A percentile compares a stretch with the other conserved stretches of the same genome.
Conservation (phyloP, 2,113 vertebrate species). For the Siphamia tubifer region DNA sequence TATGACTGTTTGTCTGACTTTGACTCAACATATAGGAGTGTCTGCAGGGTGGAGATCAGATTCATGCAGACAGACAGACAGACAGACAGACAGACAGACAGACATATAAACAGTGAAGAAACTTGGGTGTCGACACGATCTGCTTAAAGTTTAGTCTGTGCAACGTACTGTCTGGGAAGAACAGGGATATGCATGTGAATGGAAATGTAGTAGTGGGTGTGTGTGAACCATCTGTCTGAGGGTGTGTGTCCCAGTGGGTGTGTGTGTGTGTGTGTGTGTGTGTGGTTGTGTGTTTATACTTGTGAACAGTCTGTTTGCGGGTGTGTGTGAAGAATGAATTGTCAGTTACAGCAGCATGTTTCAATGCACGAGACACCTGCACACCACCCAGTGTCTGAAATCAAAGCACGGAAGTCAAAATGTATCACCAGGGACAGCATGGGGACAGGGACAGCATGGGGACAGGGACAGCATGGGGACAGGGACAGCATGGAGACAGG, state of each 20-base stretch:
- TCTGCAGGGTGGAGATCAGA: constrained; percentile 39
- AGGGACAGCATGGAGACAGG: not conserved
- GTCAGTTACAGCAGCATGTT: constrained; percentile 40
- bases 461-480: not conserved
- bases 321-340: constrained; percentile 57
- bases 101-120: not conserved
- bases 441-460: not conserved
- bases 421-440: not conserved
- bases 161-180: constrained; percentile 16
- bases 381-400: constrained; percentile 8
- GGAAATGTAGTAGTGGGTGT: constrained; percentile 51
- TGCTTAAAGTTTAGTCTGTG: not conserved
- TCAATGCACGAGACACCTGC: constrained; percentile 39
- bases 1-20: constrained; percentile 45
- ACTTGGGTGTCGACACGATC: not conserved
- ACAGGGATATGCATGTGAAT: constrained; percentile 32
- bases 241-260: constrained; percentile 14
- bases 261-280: constrained; percentile 37
- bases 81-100: constrained; percentile 30
- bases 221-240: constrained; percentile 60
- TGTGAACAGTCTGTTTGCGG: constrained; percentile 61
- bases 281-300: constrained; percentile 37
- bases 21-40: constrained; percentile 40
- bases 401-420: constrained; percentile 8
- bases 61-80: constrained; percentile 50